Percentiles rank a stretch among this genome's conserved stretches.
Conservation (phyloP, 2,888 invertebrate genomes). For the Cephus pygmeus region DNA sequence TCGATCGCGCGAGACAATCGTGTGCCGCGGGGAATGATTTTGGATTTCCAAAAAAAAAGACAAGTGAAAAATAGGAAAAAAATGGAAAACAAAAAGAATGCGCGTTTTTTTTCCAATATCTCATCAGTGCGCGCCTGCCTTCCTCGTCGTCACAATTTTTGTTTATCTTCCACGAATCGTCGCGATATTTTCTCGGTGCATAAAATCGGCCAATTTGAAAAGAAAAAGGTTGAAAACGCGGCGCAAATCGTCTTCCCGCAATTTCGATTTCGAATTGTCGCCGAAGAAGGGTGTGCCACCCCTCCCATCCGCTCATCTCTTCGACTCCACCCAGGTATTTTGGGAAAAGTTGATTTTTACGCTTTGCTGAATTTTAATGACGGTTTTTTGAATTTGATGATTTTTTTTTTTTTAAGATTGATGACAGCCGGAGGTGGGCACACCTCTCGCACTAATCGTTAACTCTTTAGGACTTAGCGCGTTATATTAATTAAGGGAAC, state of each 20-base stretch:
- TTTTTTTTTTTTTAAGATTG: neutral
- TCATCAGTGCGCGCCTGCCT: constrained; percentile 27
- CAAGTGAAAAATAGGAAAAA: neutral
- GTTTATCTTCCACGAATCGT: neutral
- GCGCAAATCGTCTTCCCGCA: neutral
- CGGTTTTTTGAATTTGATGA: neutral
- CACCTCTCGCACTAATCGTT: neutral
- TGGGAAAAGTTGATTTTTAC: neutral
- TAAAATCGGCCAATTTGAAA: neutral
- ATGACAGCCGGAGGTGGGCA: neutral
- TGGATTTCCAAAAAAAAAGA: constrained; percentile 8
- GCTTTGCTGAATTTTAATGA: neutral
- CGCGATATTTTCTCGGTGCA: neutral
- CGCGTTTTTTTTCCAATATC: constrained; percentile 28
- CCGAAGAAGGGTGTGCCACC: neutral
- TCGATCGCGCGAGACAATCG: constrained; percentile 13
- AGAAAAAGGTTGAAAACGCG: constrained; percentile 12
- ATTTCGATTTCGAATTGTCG: neutral
- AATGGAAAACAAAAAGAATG: constrained; percentile 6
- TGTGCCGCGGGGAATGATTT: constrained; percentile 35
- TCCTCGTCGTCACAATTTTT: constrained; percentile 4
- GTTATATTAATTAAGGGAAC: neutral
- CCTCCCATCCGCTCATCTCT: neutral
- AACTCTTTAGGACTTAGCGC: neutral
- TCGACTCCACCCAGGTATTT: neutral